A percentile compares a stretch with the other conserved stretches of the same genome.
These are phyloP conservation scores for Protomyctophum bolini DNA, from an alignment of 2,113 vertebrate genomes.

Conservation along the genomic window DNA sequence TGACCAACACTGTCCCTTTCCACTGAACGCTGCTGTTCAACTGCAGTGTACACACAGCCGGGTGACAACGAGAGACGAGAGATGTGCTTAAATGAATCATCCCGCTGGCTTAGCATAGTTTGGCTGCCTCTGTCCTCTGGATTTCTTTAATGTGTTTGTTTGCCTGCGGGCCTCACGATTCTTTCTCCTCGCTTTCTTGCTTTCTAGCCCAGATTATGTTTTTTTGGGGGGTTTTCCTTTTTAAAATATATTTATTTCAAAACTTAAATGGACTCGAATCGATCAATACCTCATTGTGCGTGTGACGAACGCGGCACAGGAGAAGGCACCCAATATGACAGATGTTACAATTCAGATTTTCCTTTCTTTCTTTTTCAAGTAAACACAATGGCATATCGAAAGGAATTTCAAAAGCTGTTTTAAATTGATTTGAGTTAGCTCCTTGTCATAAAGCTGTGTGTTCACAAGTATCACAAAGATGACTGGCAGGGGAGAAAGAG, in stretches of 20 bases:
- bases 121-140: conserved; percentile 75
- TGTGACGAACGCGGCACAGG: conserved; percentile 70
- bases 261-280: conserved; percentile 80
- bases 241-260: conserved; percentile 67
- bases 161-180: conserved; percentile 74
- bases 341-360: conserved; percentile 81
- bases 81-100: conserved; percentile 81
- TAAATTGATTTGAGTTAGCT: conserved; percentile 84
- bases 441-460: conserved; percentile 77
- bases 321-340: conserved; percentile 66
- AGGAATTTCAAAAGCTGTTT: conserved; percentile 81
- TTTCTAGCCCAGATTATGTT: conserved; percentile 64
- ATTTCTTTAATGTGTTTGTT: conserved; percentile 74
- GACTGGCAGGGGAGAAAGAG: conserved; percentile 67
- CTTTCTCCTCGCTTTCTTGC: conserved; percentile 65
- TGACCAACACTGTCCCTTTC: conserved; percentile 59
- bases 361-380: conserved; percentile 78
- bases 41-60: conserved; percentile 56
- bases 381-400: conserved; percentile 79
- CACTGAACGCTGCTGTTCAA: conserved; percentile 57
- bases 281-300: conserved; percentile 80
- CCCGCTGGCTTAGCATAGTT: conserved; percentile 77
- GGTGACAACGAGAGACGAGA: conserved; percentile 69
- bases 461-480: conserved; percentile 81
- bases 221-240: conserved; percentile 6